phyloP scores from a whole-genome alignment of 2,888 invertebrate genomes.

The Oscheius sp. region DNA sequence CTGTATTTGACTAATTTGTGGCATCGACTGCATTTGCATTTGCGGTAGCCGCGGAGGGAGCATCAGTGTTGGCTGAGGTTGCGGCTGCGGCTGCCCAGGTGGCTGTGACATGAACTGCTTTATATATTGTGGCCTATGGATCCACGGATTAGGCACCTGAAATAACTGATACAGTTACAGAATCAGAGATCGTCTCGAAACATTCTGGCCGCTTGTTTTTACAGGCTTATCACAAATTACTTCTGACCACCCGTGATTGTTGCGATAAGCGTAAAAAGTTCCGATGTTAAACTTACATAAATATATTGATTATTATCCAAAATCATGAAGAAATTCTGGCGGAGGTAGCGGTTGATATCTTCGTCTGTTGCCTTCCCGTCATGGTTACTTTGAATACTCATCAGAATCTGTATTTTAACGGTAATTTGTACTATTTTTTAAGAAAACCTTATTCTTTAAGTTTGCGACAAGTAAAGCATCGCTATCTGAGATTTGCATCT shows the following conservation, averaged over 20 bases:
- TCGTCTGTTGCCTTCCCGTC: slow-evolving; percentile 19
- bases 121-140: background rate
- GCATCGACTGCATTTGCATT: background rate
- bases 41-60: slow-evolving; percentile 17
- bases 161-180: background rate
- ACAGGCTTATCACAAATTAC: no score
- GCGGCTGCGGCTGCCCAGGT: slow-evolving; percentile 9
- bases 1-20: background rate
- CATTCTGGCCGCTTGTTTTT: no score
- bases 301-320: slow-evolving; percentile 29
- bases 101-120: slow-evolving; percentile 17
- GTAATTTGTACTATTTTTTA: background rate
- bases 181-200: no score
- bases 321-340: slow-evolving; percentile 26
- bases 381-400: slow-evolving; percentile 20
- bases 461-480: background rate
- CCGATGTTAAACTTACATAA: slow-evolving; percentile 6
- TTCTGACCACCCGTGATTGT: no score
- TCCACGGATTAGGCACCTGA: slow-evolving; percentile 28
- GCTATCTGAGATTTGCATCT: background rate
- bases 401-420: slow-evolving; percentile 5
- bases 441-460: background rate
- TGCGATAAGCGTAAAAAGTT: no score
- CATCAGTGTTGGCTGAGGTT: slow-evolving; percentile 15
- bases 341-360: slow-evolving; percentile 18